Conservation (phyloP, 2,888 invertebrate species). For the Ceraclea dissimilis region DNA sequence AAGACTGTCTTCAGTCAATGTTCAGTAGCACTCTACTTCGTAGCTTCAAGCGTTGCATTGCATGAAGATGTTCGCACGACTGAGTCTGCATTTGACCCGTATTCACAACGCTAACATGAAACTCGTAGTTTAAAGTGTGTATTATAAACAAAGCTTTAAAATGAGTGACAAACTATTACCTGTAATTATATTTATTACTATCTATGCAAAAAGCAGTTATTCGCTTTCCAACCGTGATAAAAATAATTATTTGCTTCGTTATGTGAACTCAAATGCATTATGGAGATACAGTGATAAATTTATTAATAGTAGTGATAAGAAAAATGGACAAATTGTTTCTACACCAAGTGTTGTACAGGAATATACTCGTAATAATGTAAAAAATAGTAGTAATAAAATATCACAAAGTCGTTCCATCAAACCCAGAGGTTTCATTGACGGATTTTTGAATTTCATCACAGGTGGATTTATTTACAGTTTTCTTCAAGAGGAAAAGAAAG, state of each 20-base stretch:
- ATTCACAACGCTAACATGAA: background rate
- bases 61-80: background rate
- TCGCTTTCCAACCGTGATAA: conserved; percentile 7
- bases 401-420: background rate
- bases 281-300: background rate
- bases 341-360: background rate
- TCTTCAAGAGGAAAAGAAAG: conserved; percentile 10
- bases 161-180: conserved; percentile 15
- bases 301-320: background rate
- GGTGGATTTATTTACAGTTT: conserved; percentile 15
- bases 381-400: background rate
- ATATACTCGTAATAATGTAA: too few relatives aligned
- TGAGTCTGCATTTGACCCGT: background rate
- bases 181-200: conserved; percentile 13
- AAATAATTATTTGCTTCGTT: background rate
- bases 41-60: background rate
- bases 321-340: background rate
- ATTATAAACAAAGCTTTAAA: background rate
- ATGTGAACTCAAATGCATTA: background rate
- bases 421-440: background rate
- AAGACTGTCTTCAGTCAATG: background rate
- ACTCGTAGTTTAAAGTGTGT: too few relatives aligned
- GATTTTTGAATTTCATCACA: conserved; percentile 11
- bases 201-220: conserved; percentile 14
- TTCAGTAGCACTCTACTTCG: background rate